A percentile compares a stretch with the other conserved stretches of the same genome.
These are phyloP conservation scores for Cyrtorhinus lividipennis DNA, from an alignment of 1,140 invertebrate species.

Conservation along the genomic window DNA sequence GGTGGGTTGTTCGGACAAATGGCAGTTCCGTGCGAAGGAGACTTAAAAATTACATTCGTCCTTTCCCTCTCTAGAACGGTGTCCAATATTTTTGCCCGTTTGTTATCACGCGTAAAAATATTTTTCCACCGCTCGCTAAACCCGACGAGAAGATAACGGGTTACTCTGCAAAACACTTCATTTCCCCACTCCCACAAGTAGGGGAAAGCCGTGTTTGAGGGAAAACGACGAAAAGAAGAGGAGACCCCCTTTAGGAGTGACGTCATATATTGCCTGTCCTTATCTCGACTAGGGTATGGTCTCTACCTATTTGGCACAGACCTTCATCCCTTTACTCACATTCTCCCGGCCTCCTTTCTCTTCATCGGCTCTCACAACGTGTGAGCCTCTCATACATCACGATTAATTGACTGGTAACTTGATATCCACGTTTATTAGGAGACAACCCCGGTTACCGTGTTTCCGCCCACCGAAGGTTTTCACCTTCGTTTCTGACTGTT, in stretches of 20 bases:
- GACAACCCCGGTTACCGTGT: too few relatives aligned
- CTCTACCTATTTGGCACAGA: background rate
- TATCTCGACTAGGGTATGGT: background rate
- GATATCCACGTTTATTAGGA: background rate
- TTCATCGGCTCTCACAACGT: background rate
- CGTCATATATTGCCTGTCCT: background rate
- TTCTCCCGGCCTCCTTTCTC: background rate
- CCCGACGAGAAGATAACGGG: background rate
- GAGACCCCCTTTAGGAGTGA: background rate
- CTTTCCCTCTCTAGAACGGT: too few relatives aligned
- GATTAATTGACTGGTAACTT: background rate
- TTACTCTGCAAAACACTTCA: background rate
- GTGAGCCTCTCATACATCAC: background rate
- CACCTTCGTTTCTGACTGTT: too few relatives aligned
- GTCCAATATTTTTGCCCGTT: too few relatives aligned
- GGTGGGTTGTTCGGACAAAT: too few relatives aligned
- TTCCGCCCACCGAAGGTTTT: too few relatives aligned
- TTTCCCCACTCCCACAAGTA: too few relatives aligned
- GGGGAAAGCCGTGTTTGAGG: too few relatives aligned
- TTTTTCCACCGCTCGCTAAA: background rate
- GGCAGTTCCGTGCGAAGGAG: too few relatives aligned
- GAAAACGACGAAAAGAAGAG: background rate
- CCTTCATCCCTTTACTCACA: background rate
- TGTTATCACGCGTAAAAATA: background rate
- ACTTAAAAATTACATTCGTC: too few relatives aligned